Evolutionary conservation across 2,888 invertebrate genomes (phyloP).

Genomic region (Melipona beecheii): DNA sequence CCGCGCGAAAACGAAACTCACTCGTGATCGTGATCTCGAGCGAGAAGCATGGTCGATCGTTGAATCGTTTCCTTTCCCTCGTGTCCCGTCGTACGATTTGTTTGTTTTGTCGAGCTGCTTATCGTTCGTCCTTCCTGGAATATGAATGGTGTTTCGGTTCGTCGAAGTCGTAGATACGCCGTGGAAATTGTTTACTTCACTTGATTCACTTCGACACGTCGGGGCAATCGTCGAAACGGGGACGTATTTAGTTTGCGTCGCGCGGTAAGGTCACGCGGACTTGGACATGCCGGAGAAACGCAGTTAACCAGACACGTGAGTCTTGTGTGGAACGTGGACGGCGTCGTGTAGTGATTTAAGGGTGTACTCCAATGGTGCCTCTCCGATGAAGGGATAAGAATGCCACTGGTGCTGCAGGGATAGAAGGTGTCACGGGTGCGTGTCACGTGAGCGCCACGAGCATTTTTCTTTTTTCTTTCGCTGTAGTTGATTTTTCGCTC

Average conservation of each 20-base stretch:
- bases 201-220: neutral
- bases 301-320: constrained; percentile 48
- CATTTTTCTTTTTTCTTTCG: neutral
- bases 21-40: neutral
- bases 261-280: neutral
- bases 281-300: constrained; percentile 35
- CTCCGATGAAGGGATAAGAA: constrained; percentile 47
- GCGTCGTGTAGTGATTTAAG: constrained; percentile 61
- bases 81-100: neutral
- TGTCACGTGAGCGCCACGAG: constrained; percentile 9
- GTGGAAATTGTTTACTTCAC: neutral
- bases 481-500: neutral
- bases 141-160: constrained; percentile 19
- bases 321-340: constrained; percentile 50
- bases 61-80: neutral
- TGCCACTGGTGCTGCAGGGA: constrained; percentile 21
- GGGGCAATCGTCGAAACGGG: neutral
- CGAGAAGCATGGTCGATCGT: neutral
- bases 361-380: constrained; percentile 61
- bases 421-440: constrained; percentile 11
- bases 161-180: neutral
- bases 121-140: neutral
- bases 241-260: neutral
- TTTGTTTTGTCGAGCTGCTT: neutral
- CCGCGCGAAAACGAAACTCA: neutral